Conservation (phyloP, 2,113 vertebrate species). For the Psettodes erumei region DNA sequence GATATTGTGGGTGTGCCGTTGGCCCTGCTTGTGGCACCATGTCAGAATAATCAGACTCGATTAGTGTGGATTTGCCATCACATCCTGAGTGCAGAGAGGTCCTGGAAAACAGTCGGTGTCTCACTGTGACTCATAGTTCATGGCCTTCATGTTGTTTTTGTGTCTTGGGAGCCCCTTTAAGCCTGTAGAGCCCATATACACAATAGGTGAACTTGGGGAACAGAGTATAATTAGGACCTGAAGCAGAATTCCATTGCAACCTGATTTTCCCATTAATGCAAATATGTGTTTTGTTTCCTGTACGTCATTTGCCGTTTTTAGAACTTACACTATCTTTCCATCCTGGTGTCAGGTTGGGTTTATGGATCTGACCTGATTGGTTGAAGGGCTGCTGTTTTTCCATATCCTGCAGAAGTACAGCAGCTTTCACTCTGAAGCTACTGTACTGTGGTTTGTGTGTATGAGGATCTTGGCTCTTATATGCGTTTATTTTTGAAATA, state of each 20-base stretch:
- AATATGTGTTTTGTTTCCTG: background rate
- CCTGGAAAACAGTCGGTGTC: background rate
- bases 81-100: background rate
- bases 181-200: background rate
- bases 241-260: no score
- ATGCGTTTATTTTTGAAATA: background rate
- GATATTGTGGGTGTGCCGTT: background rate
- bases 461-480: background rate
- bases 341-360: background rate
- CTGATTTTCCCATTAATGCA: background rate
- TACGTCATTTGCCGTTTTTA: no score
- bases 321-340: background rate
- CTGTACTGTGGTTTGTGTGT: background rate
- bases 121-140: constrained; percentile 2
- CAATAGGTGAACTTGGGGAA: background rate
- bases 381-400: background rate
- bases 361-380: background rate
- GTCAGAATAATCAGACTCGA: background rate
- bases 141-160: background rate
- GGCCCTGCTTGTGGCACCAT: background rate
- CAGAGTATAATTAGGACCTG: background rate
- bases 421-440: background rate
- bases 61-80: background rate
- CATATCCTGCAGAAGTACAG: background rate
- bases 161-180: background rate